These are phyloP conservation scores for Odocoileus hemionus DNA, from an alignment of 2,113 vertebrate species.

Conservation along the genomic window DNA sequence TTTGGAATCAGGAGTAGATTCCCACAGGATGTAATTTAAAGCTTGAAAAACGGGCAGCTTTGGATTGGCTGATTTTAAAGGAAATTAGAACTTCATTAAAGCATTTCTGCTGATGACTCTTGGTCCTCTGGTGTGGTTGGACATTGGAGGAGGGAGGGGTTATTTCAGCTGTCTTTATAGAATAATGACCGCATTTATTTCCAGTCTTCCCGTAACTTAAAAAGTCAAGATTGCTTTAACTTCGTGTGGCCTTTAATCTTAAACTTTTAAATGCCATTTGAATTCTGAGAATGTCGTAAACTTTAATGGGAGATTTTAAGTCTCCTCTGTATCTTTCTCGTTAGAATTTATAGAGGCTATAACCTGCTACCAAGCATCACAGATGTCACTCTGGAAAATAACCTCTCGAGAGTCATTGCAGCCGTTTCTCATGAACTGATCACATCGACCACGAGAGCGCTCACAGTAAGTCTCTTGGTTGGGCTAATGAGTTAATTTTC, in stretches of 20 bases:
- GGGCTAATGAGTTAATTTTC: accelerated
- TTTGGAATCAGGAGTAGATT: not conserved
- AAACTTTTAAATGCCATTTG: not conserved
- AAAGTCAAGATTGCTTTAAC: not conserved
- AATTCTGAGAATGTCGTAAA: not conserved
- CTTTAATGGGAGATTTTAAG: not conserved
- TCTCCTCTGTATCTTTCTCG: not conserved
- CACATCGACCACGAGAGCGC: constrained; percentile 91
- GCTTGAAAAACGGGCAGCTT: not conserved
- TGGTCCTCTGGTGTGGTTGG: accelerated
- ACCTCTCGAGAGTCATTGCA: constrained; percentile 91
- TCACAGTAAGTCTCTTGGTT: constrained; percentile 84
- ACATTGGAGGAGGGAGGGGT: accelerated
- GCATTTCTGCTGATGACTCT: not conserved
- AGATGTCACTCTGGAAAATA: constrained; percentile 95
- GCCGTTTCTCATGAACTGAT: constrained; percentile 90
- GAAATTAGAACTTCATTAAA: not conserved
- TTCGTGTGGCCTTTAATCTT: not conserved
- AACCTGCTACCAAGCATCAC: constrained; percentile 86
- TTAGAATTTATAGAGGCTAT: constrained; percentile 94
- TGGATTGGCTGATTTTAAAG: not conserved
- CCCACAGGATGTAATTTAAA: not conserved
- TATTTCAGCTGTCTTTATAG: not conserved
- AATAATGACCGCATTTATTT: not conserved
- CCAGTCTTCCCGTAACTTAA: not conserved